Base-by-base conservation (phyloP, 2,888 invertebrate genomes). In the Heliconius hortense region DNA sequence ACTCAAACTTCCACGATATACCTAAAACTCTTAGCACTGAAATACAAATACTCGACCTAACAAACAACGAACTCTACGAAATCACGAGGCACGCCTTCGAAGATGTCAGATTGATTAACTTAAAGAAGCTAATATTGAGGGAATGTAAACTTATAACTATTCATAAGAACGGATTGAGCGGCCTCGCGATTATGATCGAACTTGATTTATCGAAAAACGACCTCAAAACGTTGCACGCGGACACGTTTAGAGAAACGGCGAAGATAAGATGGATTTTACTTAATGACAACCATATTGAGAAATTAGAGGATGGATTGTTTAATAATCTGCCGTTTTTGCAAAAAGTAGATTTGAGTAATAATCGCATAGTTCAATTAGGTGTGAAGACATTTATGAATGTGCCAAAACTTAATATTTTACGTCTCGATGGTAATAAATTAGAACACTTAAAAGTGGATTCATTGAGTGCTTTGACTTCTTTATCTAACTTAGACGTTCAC, bases 131-230 rank as follows among this genome's bases (percentile, higher is more conserved):
- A 59, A 95, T 95, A 80, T 89, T 98, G 76, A 95, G 95, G 82
- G 96, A 96, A 84, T 98, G 98, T 88, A 95, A 96, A 78, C 94
- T 98, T 72, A 94, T 95, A 79, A 95, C 95, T 28, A 94, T 98
- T n/a, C 95, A 97, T 84, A 95, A 95, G 76, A 95, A 96, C 81
- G 97, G 98, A 1, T 96, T 98, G 82, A 95, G 95, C 81, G 96
- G 96, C 4, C 94, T 98, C 48, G 95, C 95, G 72, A 96, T 97
- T 81, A 95, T 98, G 82, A 97, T 97, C 79, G 97, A 98, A 87
- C 90, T 98, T 80, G 97, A 98, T 87, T 91, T 98, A 80, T 97
- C 97, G 4, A 95, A 95, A 83, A 98, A 98, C 86, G 93, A 93
- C 53, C 95, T 98, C 63, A 94, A 93, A 72, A 93, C 91, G 10